phyloP scores from a whole-genome alignment of 1,140 invertebrate species.

The Leptonema lineaticorne region DNA sequence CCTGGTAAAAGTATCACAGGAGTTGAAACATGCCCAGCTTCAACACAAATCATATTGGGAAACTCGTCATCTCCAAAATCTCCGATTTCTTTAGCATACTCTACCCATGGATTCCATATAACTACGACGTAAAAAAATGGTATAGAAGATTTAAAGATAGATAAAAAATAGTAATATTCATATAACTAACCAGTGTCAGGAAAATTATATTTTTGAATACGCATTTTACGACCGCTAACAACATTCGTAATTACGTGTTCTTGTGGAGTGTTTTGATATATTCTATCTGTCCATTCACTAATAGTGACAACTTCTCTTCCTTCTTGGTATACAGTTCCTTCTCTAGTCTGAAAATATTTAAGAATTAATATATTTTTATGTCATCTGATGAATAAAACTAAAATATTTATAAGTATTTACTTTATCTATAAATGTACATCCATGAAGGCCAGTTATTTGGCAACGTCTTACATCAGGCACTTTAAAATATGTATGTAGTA shows the following conservation, averaged over 20 bases:
- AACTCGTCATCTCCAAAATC: constrained; percentile 96
- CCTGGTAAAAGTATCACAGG: constrained; percentile 84
- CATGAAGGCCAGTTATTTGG: constrained; percentile 87
- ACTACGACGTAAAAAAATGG: too few relatives aligned
- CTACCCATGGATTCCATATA: constrained; percentile 95
- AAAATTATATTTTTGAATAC: constrained; percentile 91
- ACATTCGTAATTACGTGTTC: constrained; percentile 92
- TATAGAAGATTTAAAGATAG: neutral
- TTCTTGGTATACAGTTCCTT: constrained; percentile 81
- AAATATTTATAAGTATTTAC: constrained; percentile 54
- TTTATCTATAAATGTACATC: constrained; percentile 92
- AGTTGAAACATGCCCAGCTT: constrained; percentile 84
- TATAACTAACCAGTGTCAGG: constrained; percentile 73
- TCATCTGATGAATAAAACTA: constrained; percentile 16
- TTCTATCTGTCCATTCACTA: constrained; percentile 87
- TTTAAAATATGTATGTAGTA: constrained; percentile 94
- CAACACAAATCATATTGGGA: constrained; percentile 93
- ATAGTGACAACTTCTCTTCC: constrained; percentile 85
- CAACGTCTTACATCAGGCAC: constrained; percentile 89
- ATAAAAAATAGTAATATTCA: neutral
- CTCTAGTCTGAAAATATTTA: constrained; percentile 63
- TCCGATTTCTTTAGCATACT: constrained; percentile 85
- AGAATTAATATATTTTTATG: neutral
- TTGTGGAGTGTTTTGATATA: constrained; percentile 90
- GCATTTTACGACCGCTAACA: constrained; percentile 87